Evolutionary conservation across 2,888 invertebrate genomes (phyloP), one percentile per base, ranked within the genome.

Genomic region (Dicyrtomina minuta): DNA sequence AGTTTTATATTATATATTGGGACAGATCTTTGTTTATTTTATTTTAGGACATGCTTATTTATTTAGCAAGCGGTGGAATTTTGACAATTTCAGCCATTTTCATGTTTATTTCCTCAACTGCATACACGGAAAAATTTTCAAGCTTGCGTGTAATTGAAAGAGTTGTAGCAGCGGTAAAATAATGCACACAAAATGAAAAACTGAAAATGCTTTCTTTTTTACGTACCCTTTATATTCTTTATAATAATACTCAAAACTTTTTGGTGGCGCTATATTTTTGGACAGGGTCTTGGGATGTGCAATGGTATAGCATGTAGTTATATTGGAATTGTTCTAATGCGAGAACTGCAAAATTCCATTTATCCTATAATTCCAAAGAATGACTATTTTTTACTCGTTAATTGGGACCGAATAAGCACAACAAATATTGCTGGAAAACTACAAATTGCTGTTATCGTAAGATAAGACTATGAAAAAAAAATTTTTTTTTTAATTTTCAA

Each of bases 311-410:
- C 26, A 5, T 39, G 43, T 15, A 26, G 49, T 13, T 46, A 17
- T 13, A 26, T 51, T 13, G 67, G 67, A 39, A 13, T 67, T 12
- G 20, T 39, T 33, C 17, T 67, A n/a, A 22, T 67, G 24, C 20
- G 33, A 44, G 67, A 67, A 51, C 24, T 67, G 27, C 67, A 67
- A 60, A 67, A 67, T 51, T 67, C 67, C n/a, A 67, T 67, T 2
- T 60, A 39, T 39, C 67, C 67, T 5, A 60, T 67, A 6, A 51
- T 58, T 13, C 27, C 58, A 46, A 27, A 59, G n/a, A 43, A 22
- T 2, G 39, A 39, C 6, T 33, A 33, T 33, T 53, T 65, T 13
- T 6, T 67, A 3, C 20, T 67, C 12, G 12, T 67, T 17, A 51
- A 67, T 24, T 67, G 67, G 67, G 51, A 49, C n/a, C 4, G 67